Evolutionary conservation across 2,888 invertebrate genomes (phyloP).

Genomic region (Amblyteles armatorius): DNA sequence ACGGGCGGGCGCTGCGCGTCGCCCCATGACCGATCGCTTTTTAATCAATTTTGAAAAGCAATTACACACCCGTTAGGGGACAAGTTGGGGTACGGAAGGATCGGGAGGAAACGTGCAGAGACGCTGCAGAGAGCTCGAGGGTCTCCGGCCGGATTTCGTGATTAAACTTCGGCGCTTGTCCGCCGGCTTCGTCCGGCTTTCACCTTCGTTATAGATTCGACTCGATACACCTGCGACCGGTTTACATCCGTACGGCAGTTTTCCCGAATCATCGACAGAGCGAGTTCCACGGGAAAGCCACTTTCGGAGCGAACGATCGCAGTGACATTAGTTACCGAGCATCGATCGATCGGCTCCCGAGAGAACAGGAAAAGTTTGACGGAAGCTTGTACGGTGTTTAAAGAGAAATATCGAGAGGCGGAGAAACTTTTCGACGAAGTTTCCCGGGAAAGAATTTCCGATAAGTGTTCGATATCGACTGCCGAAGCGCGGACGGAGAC

Average conservation of each 20-base stretch:
- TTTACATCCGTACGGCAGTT: not conserved
- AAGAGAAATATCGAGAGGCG: not conserved
- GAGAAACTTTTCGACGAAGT: not conserved
- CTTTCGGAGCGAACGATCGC: not conserved
- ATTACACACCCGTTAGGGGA: slow-evolving; percentile 77
- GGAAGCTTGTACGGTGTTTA: not conserved
- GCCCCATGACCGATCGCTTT: slow-evolving; percentile 74
- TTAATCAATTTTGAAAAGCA: slow-evolving; percentile 80
- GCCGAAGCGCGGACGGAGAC: not conserved
- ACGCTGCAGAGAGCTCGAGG: not conserved
- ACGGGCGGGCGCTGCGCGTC: not conserved
- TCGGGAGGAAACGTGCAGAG: slow-evolving; percentile 8
- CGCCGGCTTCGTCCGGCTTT: not conserved
- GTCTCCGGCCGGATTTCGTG: slow-evolving; percentile 13
- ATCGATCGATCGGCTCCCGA: not conserved
- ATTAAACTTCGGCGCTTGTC: slow-evolving; percentile 7
- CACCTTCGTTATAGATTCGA: not conserved
- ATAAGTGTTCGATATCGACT: not conserved
- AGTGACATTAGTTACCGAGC: not conserved
- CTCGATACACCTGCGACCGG: not conserved
- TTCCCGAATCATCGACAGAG: not conserved
- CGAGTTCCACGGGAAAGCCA: not conserved
- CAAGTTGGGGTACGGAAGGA: slow-evolving; percentile 53
- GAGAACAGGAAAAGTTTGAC: not conserved
- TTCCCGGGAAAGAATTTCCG: not conserved